A percentile compares a stretch with the other conserved stretches of the same genome.
These are phyloP conservation scores for Papilio glaucus DNA, from an alignment of 1,140 invertebrate genomes.

Conservation along the genomic window DNA sequence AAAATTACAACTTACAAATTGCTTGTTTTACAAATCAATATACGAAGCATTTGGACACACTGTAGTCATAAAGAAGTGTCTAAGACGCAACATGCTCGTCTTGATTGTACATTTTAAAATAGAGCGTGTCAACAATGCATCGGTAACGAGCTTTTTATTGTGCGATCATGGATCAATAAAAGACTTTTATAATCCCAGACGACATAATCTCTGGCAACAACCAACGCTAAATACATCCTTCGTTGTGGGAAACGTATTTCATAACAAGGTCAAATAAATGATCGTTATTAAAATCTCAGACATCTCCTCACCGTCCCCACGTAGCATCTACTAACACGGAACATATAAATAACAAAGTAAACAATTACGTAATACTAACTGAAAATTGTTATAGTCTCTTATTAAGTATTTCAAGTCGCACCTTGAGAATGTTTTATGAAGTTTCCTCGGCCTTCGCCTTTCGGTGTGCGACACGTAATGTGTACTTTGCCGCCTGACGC, in stretches of 20 bases:
- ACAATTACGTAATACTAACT: constrained; percentile 47
- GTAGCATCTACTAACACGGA: background rate
- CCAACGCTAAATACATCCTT: constrained; percentile 26
- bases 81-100: background rate
- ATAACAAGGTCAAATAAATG: constrained; percentile 25
- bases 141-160: constrained; percentile 33
- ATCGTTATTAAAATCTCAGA: constrained; percentile 15
- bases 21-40: too few species aligned
- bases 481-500: constrained; percentile 27
- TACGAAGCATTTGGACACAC: background rate
- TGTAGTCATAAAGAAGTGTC: constrained; percentile 7
- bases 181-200: constrained; percentile 35
- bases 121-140: constrained; percentile 28
- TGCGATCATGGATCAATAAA: constrained; percentile 35
- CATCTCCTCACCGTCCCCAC: background rate
- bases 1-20: too few species aligned
- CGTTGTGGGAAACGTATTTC: constrained; percentile 1
- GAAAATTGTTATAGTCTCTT: constrained; percentile 41
- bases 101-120: constrained; percentile 30
- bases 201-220: background rate
- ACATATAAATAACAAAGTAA: constrained; percentile 41
- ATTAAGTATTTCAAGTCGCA: constrained; percentile 55
- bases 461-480: constrained; percentile 49
- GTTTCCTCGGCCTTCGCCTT: constrained; percentile 65
- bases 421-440: constrained; percentile 57